Conservation (phyloP, 2,113 vertebrate species). For the Pluvialis apricaria region DNA sequence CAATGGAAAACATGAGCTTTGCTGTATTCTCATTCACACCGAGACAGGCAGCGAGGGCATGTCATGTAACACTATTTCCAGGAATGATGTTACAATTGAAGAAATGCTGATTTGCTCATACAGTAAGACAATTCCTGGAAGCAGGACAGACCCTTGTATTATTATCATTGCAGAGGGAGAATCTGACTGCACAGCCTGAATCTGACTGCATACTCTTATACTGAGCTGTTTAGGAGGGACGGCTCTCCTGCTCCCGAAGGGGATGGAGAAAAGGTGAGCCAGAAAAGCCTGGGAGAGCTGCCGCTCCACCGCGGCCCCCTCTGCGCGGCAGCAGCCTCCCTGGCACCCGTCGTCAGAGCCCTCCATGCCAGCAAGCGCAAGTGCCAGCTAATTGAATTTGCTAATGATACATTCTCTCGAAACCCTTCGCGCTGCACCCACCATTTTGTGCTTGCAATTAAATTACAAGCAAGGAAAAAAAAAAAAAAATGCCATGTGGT, state of each 20-base stretch:
- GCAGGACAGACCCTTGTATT: conserved; percentile 25
- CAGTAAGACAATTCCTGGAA: conserved; percentile 70
- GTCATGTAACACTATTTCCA: conserved; percentile 71
- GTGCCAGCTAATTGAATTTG: conserved; percentile 76
- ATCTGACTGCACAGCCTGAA: not conserved
- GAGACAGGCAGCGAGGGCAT: conserved; percentile 66
- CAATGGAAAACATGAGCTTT: conserved; percentile 70
- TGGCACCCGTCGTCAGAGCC: conserved; percentile 5
- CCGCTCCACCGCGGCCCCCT: not conserved
- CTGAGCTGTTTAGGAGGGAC: not conserved
- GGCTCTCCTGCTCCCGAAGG: not conserved
- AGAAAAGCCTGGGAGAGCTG: conserved; percentile 20
- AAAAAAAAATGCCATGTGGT: conserved; percentile 10
- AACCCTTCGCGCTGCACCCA: conserved; percentile 35
- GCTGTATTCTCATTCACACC: conserved; percentile 61
- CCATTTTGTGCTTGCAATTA: conserved; percentile 54
- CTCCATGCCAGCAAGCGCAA: conserved; percentile 66
- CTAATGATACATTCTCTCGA: conserved; percentile 68
- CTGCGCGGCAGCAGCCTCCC: not conserved
- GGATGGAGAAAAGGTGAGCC: conserved; percentile 29
- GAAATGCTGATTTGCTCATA: conserved; percentile 70
- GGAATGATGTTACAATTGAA: conserved; percentile 68
- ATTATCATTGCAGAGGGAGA: not conserved
- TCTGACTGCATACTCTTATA: not conserved
- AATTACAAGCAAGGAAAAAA: not conserved